phyloP scores from a whole-genome alignment of 2,888 invertebrate genomes.

The Torymus texanus region DNA sequence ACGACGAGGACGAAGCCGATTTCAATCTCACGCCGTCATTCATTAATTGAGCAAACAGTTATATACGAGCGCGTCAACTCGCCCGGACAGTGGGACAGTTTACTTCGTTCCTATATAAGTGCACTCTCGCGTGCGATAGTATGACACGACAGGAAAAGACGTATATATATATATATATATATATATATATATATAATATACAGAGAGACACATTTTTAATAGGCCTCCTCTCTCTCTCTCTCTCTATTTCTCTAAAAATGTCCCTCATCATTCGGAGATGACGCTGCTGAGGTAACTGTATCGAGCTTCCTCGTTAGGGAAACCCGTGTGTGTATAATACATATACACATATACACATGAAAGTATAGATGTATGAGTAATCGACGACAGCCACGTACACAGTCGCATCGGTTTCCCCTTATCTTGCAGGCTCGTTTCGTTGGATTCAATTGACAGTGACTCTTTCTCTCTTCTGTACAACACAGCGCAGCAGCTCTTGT shows the following conservation, averaged over 20 bases:
- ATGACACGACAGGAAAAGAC: slow-evolving; percentile 4
- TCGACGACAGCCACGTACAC: slow-evolving; percentile 31
- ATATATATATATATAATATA: no score
- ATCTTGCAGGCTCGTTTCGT: slow-evolving; percentile 26
- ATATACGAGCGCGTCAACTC: not conserved
- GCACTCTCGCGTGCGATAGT: not conserved
- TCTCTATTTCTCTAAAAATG: not conserved
- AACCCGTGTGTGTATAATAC: no score
- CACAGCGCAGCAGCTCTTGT: no score
- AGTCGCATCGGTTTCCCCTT: not conserved
- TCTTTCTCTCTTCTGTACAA: no score
- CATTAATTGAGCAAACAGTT: slow-evolving; percentile 29
- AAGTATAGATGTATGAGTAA: slow-evolving; percentile 25
- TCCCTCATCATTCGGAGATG: not conserved
- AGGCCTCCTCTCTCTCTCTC: not conserved
- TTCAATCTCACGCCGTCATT: not conserved
- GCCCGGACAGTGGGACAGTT: no score
- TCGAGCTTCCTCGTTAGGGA: no score
- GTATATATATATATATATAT: no score
- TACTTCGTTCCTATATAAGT: no score
- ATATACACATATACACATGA: not conserved
- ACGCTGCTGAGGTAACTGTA: not conserved
- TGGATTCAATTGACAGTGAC: slow-evolving; percentile 34
- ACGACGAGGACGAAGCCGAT: no score
- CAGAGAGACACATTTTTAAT: slow-evolving; percentile 9